Evolutionary conservation across 2,888 invertebrate genomes (phyloP), one percentile per base, ranked within the genome.

Genomic region (Drosophila koepferae): DNA sequence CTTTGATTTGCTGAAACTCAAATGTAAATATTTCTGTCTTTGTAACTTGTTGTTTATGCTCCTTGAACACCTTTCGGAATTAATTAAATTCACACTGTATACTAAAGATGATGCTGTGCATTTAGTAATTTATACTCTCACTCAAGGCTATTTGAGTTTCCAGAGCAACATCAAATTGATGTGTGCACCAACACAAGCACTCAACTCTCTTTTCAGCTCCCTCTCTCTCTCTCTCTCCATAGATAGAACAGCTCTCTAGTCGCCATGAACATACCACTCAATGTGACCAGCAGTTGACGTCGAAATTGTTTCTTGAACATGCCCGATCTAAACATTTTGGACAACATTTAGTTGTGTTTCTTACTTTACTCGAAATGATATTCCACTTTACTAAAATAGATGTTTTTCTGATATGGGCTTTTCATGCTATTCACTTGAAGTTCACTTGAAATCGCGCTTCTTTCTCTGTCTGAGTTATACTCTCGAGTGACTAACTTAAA

Each of bases 251-350:
- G 16, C 18, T 51, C n/a, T 18, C 14, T 34, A 18, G 10, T 28
- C 49, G 6, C 31, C 1, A 49, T 6, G 1, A 12, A 51, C 85
- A 43, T 82, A 90, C 90, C 90, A 65, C 91, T 86, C 58, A 91
- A 61, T 36, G 91, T 81, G 12, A 83, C 90, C 60, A 82, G 43
- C 58, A 90, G 46, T 59, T 91, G 91, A 3, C 83, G 81, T n/a
- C 90, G 90, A 62, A 73, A 91, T 51, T 81, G 74, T 36, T 54
- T 62, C 61, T 74, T 66, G 34, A 91, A 80, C 18, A 90, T 80
- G 34, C 91, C 90, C 51, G 89, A 68, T 16, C 78, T 67, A 28
- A 81, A 78, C 41, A 70, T 5, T 41, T 74, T 82, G 9, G 72
- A 56, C 14, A 81, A 63, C 90, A 86, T 88, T 63, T 41, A 78